Conservation (phyloP, 35 echinoderm and acorn worm genomes). For the Lytechinus variegatus region DNA sequence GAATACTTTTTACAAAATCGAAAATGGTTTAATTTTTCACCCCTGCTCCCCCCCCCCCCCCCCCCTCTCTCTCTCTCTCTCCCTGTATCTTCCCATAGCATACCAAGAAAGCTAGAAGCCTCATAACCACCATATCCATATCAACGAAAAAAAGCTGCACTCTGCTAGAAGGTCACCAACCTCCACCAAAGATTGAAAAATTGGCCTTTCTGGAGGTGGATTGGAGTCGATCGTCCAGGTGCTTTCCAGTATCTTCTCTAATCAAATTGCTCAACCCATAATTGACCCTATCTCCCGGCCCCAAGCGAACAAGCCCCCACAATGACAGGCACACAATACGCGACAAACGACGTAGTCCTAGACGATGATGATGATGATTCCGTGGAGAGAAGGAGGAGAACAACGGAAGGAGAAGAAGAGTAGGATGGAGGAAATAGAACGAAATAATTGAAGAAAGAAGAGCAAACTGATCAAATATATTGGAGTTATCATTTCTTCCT, state of each 20-base stretch:
- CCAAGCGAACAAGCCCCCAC: not conserved
- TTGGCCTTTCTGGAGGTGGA: not conserved
- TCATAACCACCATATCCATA: not conserved
- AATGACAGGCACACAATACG: slow-evolving; percentile 35
- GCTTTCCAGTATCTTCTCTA: not conserved
- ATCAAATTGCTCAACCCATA: slow-evolving; percentile 48
- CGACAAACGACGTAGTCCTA: slow-evolving; percentile 20
- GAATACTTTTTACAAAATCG: too few relatives aligned
- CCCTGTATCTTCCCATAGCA: not conserved
- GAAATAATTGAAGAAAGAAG: not conserved
- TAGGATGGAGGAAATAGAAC: not conserved
- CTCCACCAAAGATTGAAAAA: slow-evolving; percentile 11
- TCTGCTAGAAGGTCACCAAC: slow-evolving; percentile 15
- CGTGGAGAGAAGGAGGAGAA: not conserved
- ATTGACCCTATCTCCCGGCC: slow-evolving; percentile 48
- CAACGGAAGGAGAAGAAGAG: not conserved
- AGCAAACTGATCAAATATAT: not conserved
- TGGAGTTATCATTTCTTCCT: too few relatives aligned
- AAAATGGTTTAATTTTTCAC: too few relatives aligned
- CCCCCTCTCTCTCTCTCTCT: too few relatives aligned
- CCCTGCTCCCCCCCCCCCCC: too few relatives aligned
- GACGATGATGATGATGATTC: not conserved
- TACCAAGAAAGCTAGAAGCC: too few relatives aligned
- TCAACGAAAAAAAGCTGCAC: slow-evolving; percentile 24
- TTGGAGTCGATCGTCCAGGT: slow-evolving; percentile 25